Base-by-base conservation (phyloP, 1,140 invertebrate genomes). In the Drosophila pruinosa region DNA sequence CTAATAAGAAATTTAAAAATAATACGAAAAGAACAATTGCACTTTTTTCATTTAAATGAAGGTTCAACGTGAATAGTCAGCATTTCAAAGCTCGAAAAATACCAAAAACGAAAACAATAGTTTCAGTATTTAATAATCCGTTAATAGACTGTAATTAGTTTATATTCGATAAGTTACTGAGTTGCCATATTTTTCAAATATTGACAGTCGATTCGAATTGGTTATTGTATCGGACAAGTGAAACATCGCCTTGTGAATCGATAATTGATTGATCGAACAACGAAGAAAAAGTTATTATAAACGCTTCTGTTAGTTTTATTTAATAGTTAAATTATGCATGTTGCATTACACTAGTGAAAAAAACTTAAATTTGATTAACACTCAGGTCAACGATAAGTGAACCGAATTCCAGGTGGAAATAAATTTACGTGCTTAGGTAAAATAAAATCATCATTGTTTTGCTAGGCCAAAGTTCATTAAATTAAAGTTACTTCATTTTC, bases 391-490 rank as follows among this genome's bases (percentile, higher is more conserved):
- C 24, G 12, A 14, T 39, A 24, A 31, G 24, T 36, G 17, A 31
- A 12, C 14, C 17, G 31, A 10, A 7, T 10, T 2, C 38, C 10
- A 21, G 22, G n/a, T 34, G 2, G 5, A 26, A 38, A 19, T 24
- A 22, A 17, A 34, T 17, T 17, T 22, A 26, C 2, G 14, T 22
- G 10, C 24, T 31, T 31, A 65, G 52, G 52, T 65, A 71, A 61
- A 47, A 22, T 5, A 10, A 71, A 57, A 58, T 45, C 7, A 71
- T 36, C 38, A 45, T 43, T 41, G 12, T 28, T 31, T 7, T 7
- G 7, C 22, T 58, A 52, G 83, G 61, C 63, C 80, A 86, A 86
- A 86, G 82, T 86, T 86, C 82, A 86, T 36, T 2, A 61, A 47
- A 43, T 58, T 26, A 54, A 54, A 17, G 28, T 78, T 69, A 62